Conservation (phyloP, 2,113 vertebrate species). For the Tyrannus savana region DNA sequence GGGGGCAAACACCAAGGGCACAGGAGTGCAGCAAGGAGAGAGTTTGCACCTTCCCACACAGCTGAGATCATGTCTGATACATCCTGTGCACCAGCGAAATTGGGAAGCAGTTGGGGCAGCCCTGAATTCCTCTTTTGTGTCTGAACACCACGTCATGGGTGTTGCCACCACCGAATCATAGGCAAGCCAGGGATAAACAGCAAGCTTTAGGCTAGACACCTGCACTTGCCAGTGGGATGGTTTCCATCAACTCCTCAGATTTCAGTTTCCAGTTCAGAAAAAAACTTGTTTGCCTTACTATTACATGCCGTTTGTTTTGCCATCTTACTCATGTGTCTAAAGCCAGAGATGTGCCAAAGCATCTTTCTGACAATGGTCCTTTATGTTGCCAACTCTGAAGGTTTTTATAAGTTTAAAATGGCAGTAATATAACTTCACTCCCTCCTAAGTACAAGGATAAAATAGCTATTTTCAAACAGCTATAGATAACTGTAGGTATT, state of each 20-base stretch:
- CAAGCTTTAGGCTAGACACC: background rate
- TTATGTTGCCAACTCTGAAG: background rate
- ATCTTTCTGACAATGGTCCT: constrained; percentile 17
- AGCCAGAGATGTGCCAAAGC: constrained; percentile 9
- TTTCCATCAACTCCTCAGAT: background rate
- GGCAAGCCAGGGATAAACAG: background rate
- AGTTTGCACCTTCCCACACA: constrained; percentile 10
- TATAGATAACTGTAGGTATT: constrained; percentile 38
- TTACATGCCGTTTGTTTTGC: background rate
- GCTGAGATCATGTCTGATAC: constrained; percentile 52
- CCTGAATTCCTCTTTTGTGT: constrained; percentile 31
- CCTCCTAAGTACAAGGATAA: background rate
- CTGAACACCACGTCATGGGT: background rate
- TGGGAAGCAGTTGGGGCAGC: background rate
- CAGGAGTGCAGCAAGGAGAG: background rate
- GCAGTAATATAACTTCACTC: background rate
- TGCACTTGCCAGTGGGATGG: background rate
- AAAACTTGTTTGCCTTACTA: background rate
- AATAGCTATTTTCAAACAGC: constrained; percentile 46
- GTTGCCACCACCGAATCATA: background rate
- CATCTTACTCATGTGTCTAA: background rate
- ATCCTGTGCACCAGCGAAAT: background rate
- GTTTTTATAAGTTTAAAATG: constrained; percentile 25
- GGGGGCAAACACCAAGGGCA: background rate
- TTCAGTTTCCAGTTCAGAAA: background rate